Percentiles rank a stretch among this genome's conserved stretches.
phyloP scores from a whole-genome alignment of 2,888 invertebrate species.

The Nephrotoma appendiculata region DNA sequence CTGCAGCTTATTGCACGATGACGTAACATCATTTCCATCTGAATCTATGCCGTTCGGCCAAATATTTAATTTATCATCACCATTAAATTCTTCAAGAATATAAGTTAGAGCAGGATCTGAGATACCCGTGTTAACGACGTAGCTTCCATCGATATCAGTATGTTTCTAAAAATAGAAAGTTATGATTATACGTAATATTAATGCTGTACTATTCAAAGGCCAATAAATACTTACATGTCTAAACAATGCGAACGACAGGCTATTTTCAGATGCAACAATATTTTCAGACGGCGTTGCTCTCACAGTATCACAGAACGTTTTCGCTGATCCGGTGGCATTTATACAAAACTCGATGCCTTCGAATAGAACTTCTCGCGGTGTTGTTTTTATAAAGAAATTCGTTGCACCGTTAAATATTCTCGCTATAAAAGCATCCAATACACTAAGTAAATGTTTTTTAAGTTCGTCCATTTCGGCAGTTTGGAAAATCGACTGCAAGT shows the following conservation, averaged over 20 bases:
- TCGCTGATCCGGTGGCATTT: slow-evolving; percentile 30
- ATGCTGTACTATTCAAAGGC: too few relatives aligned
- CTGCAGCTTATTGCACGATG: slow-evolving; percentile 48
- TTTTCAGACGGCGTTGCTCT: slow-evolving; percentile 36
- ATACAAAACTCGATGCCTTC: slow-evolving; percentile 41
- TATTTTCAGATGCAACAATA: slow-evolving; percentile 35
- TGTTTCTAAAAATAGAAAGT: slow-evolving; percentile 39
- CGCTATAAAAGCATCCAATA: background rate
- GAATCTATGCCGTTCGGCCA: slow-evolving; percentile 33
- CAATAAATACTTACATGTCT: slow-evolving; percentile 37
- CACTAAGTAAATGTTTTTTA: background rate
- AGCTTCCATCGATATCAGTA: slow-evolving; percentile 41
- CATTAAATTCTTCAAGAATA: slow-evolving; percentile 35
- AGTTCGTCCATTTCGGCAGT: background rate
- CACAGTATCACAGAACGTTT: slow-evolving; percentile 36
- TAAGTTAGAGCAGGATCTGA: slow-evolving; percentile 34
- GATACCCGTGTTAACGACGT: slow-evolving; percentile 42
- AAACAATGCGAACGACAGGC: slow-evolving; percentile 40
- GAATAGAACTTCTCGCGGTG: slow-evolving; percentile 42
- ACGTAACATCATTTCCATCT: slow-evolving; percentile 19
- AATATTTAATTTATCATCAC: slow-evolving; percentile 26
- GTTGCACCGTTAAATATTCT: slow-evolving; percentile 28
- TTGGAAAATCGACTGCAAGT: background rate
- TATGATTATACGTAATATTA: background rate
- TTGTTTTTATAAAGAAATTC: slow-evolving; percentile 38